These are phyloP conservation scores for Pseudolaguvia tuberculata DNA, from an alignment of 2,113 vertebrate species.

Conservation along the genomic window DNA sequence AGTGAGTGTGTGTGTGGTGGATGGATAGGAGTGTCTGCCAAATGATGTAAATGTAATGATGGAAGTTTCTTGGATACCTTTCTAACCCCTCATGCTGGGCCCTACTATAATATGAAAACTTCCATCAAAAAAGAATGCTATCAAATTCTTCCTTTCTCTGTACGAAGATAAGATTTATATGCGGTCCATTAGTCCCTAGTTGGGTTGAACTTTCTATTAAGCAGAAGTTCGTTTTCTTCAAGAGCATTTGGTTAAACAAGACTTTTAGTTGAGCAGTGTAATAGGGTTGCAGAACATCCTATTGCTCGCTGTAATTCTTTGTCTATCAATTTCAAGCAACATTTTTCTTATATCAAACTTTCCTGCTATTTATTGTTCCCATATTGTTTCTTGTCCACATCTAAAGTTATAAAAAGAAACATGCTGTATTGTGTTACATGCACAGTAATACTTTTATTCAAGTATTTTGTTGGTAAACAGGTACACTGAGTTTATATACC, in stretches of 20 bases:
- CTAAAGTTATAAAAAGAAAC: not conserved
- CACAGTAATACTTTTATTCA: not conserved
- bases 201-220: not conserved
- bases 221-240: not conserved
- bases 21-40: no score
- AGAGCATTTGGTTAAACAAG: not conserved
- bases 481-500: not conserved
- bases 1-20: no score
- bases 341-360: not conserved
- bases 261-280: not conserved
- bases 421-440: not conserved
- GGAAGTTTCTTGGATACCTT: no score
- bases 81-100: not conserved
- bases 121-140: not conserved
- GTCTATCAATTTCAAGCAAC: not conserved
- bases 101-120: not conserved
- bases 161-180: not conserved
- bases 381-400: not conserved
- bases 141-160: not conserved
- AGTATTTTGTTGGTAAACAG: no score
- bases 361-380: not conserved
- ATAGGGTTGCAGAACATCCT: not conserved
- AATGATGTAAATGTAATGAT: no score
- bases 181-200: not conserved
- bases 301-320: not conserved